phyloP scores from a whole-genome alignment of 2,888 invertebrate species.

The Lepidonotus clava region DNA sequence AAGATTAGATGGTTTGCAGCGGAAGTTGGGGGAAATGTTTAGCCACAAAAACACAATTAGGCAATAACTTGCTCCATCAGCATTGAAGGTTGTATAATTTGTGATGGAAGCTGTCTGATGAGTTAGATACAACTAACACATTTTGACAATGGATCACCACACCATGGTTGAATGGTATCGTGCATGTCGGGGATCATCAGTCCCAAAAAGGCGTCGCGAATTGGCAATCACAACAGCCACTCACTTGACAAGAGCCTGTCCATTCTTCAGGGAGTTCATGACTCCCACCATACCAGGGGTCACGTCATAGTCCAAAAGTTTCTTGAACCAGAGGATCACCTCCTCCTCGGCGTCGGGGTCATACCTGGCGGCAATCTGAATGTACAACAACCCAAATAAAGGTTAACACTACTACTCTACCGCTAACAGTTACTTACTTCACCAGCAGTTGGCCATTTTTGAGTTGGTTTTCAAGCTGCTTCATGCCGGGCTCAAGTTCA shows the following conservation, averaged over 20 bases:
- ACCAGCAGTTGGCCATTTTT: conserved; percentile 39
- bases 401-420: background rate
- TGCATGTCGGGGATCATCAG: too few species aligned
- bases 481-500: conserved; percentile 2
- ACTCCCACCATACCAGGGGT: conserved; percentile 88
- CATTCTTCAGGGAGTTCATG: conserved; percentile 75
- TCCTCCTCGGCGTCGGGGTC: conserved; percentile 96
- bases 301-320: conserved; percentile 90
- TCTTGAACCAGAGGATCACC: conserved; percentile 94
- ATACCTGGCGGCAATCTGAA: conserved; percentile 97
- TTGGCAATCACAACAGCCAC: conserved; percentile 58
- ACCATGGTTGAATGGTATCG: too few species aligned
- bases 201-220: too few species aligned
- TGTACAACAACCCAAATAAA: conserved; percentile 15
- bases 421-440: conserved; percentile 20
- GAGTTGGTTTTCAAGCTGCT: conserved; percentile 16
- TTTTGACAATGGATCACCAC: too few species aligned
- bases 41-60: too few species aligned
- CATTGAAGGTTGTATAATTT: too few species aligned
- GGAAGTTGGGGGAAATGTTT: too few species aligned
- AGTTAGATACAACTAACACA: too few species aligned
- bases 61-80: too few species aligned
- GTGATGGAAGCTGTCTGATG: too few species aligned
- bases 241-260: conserved; percentile 76
- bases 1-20: too few species aligned